phyloP scores from a whole-genome alignment of 2,888 invertebrate species.

The Mylabris sibirica region DNA sequence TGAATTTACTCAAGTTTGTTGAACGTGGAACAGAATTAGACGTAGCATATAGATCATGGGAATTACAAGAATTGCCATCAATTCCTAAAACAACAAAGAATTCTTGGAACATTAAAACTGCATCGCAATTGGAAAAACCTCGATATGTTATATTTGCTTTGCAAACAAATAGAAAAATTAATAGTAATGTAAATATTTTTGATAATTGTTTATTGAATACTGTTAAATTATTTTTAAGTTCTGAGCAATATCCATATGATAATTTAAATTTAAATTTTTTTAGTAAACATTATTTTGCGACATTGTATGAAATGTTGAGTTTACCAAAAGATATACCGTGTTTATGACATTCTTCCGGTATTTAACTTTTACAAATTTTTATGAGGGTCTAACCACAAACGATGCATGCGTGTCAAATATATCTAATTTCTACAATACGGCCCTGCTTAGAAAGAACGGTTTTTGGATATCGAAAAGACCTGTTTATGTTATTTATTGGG shows the following conservation, averaged over 20 bases:
- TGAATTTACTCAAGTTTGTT: constrained; percentile 21
- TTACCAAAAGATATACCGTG: too few relatives aligned
- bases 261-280: constrained; percentile 51
- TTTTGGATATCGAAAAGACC: too few relatives aligned
- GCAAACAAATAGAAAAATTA: constrained; percentile 52
- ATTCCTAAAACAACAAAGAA: constrained; percentile 26
- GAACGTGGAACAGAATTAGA: constrained; percentile 48
- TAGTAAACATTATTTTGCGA: constrained; percentile 40
- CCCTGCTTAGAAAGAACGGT: too few relatives aligned
- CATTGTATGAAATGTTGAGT: constrained; percentile 46
- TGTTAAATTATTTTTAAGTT: constrained; percentile 54
- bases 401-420: too few relatives aligned
- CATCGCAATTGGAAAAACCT: constrained; percentile 43
- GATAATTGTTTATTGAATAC: constrained; percentile 49
- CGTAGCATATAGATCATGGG: too few relatives aligned
- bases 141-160: constrained; percentile 54
- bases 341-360: too few relatives aligned
- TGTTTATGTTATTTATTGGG: too few relatives aligned
- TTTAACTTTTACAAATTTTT: too few relatives aligned
- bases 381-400: too few relatives aligned
- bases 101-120: constrained; percentile 49
- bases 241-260: constrained; percentile 53
- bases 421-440: too few relatives aligned
- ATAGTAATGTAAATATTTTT: constrained; percentile 39
- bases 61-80: constrained; percentile 31